Base-by-base conservation (phyloP, 2,797 vertebrate species). In the Martes flavigula region DNA sequence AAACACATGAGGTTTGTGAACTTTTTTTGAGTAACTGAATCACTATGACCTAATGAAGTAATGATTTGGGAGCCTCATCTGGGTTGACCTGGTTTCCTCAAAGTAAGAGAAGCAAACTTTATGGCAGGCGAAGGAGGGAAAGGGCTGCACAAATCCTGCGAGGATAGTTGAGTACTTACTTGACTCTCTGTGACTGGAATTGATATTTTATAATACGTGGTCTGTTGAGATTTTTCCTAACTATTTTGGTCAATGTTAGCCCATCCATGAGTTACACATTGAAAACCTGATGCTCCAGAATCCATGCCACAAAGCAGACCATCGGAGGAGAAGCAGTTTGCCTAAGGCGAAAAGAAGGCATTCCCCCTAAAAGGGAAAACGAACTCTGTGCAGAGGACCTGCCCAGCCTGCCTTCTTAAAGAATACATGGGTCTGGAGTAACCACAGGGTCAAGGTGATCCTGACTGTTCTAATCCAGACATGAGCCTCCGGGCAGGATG, bases 91-190 rank as follows among this genome's bases (percentile, higher is more conserved):
- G 68, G 90, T 81, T 97, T 97, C 48, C 68, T 96, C 72, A 83
- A 82, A 96, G 66, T 90, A 91, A 85, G 43, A 85, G 40, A 84
- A 95, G 60, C 62, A 97, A 60, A 89, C 58, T 54, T 86, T 96
- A 64, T 79, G 14, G 11, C 54, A 7, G 62, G 14, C 43, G 4
- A 93, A 78, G 46, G 78, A 5, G 35, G 43, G 20, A 11, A 60
- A 95, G 75, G 14, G 15, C 40, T 56, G 40, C 21, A 54, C 79
- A 97, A 40, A 73, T 91, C 56, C 21, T 84, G 27, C 92, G 35
- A 30, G n/a, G 2, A 38, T 20, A 78, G 70, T 62, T 94, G 35
- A 91, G 13, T 70, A 62, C 8, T 73, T 62, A 43, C 60, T 89
- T 56, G 25, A 83, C 81, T 95, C 48, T 84, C 90, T 91, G 43